Conservation (phyloP, 2,888 invertebrate species). For the Drosophila colorata region DNA sequence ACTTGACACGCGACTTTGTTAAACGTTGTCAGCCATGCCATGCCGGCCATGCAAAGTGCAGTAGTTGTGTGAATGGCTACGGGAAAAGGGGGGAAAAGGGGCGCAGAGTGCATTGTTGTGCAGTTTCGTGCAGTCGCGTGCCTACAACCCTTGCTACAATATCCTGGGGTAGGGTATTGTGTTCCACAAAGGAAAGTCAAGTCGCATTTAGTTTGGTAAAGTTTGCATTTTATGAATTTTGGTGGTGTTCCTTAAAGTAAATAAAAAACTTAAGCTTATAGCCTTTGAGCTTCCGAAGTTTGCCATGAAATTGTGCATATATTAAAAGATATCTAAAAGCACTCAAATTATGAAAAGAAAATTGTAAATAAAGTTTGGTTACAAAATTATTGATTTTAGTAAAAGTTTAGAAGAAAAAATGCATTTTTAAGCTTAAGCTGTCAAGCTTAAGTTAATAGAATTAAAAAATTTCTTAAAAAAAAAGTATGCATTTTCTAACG, state of each 20-base stretch:
- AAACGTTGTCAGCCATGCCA: slow-evolving; percentile 17
- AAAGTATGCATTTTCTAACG: slow-evolving; percentile 9
- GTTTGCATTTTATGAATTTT: slow-evolving; percentile 5
- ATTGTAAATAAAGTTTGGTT: background rate
- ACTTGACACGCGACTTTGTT: slow-evolving; percentile 74
- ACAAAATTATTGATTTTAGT: background rate
- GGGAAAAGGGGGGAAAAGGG: background rate
- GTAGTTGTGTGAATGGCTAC: background rate
- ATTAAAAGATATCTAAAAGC: background rate
- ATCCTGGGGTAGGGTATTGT: background rate
- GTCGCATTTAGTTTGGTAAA: slow-evolving; percentile 5
- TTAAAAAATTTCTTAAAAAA: too few species aligned
- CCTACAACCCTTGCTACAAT: background rate
- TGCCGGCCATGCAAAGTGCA: slow-evolving; percentile 16
- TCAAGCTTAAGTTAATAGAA: too few species aligned
- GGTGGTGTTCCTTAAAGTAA: background rate
- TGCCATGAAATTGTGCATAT: background rate
- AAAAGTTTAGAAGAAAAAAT: slow-evolving; percentile 7
- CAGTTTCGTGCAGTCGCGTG: slow-evolving; percentile 7
- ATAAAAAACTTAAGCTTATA: slow-evolving; percentile 11
- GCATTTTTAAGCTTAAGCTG: background rate
- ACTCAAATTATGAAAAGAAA: background rate
- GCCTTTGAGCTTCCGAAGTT: background rate
- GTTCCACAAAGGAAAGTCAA: slow-evolving; percentile 17
- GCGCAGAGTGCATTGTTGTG: slow-evolving; percentile 19